Evolutionary conservation across 2,797 vertebrate species (phyloP).

Genomic region (Todus mexicanus): DNA sequence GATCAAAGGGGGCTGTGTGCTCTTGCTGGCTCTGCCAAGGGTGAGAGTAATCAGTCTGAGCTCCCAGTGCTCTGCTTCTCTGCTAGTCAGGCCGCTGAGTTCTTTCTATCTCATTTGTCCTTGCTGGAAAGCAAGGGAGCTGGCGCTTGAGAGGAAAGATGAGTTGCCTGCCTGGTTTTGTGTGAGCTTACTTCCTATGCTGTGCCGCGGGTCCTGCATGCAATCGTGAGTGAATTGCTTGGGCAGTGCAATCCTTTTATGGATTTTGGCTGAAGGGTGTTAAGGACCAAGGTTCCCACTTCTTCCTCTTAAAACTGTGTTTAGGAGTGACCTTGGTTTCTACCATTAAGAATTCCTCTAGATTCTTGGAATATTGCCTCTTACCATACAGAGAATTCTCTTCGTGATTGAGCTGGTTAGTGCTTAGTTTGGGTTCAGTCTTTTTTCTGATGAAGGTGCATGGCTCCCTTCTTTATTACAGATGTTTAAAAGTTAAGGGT

Average conservation of each 20-base stretch:
- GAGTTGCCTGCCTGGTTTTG: neutral
- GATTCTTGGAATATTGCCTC: neutral
- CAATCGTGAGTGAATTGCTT: neutral
- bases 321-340: neutral
- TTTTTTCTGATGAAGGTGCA: neutral
- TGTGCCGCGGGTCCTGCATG: neutral
- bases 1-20: neutral
- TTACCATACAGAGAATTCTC: neutral
- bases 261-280: neutral
- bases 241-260: neutral
- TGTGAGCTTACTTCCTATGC: neutral
- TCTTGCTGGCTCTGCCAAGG: neutral
- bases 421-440: neutral
- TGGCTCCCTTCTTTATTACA: neutral
- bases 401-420: neutral
- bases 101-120: neutral
- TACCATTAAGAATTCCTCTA: neutral
- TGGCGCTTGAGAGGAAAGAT: neutral
- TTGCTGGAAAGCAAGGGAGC: neutral
- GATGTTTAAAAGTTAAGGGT: neutral
- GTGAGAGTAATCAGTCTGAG: neutral
- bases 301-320: neutral
- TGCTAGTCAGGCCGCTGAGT: neutral
- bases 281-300: neutral
- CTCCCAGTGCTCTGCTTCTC: neutral